Evolutionary conservation across 2,888 invertebrate genomes (phyloP), one percentile per base, ranked within the genome.

Genomic region (Branchinecta sandiegonensis): DNA sequence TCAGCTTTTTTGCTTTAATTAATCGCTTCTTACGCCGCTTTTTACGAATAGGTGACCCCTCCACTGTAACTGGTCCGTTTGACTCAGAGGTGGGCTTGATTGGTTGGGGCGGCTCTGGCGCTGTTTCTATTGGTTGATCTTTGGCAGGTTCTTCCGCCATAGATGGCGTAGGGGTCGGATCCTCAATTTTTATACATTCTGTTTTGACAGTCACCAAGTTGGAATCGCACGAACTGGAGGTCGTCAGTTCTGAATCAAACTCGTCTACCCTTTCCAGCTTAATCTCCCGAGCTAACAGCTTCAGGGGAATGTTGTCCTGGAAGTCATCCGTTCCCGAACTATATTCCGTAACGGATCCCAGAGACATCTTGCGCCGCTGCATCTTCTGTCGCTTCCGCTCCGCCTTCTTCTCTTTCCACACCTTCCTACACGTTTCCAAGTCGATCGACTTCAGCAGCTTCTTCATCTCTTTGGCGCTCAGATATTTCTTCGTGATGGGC

Each of bases 101-200:
- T 37, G 37, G 37, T 37, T 37, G 37, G 37, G 37, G 6, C 37
- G 37, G 4, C 8, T 56, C 56, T 56, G 56, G 56, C 56, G 56
- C 56, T 56, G n/a, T 17, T 10, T n/a, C n/a, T 10, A 56, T 17
- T 17, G 8, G n/a, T 14, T 14, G n/a, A 10, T 56, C 81, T 77
- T 75, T 78, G 77, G 76, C 78, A 78, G 77, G 77, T 78, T 73
- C 78, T 78, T 75, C 78, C 78, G 75, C 79, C 78, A 72, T 77
- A 77, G 74, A 77, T 77, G 76, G 77, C 74, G 77, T 78, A 77
- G 80, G 83, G 81, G 78, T 77, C 74, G 77, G 78, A 10, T 56
- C 56, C 17, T 56, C 56, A 8, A 56, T 17, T 56, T 56, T 56
- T 14, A 56, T 10, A 56, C 56, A 56, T 10, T 56, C 56, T 17